Evolutionary conservation across 2,888 invertebrate species (phyloP).

Genomic region (Athalia circularis): DNA sequence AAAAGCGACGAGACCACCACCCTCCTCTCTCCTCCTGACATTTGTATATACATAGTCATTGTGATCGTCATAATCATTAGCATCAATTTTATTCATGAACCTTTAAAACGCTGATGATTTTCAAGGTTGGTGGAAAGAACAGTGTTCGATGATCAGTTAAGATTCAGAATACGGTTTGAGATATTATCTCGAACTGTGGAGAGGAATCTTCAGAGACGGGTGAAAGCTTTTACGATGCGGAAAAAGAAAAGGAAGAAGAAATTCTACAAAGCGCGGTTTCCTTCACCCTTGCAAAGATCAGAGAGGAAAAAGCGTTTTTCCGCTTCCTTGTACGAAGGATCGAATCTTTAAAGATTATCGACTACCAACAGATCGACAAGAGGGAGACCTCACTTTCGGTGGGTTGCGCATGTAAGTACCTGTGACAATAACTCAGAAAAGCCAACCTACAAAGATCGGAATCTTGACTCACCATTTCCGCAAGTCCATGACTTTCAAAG

Average conservation of each 20-base stretch:
- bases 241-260: background rate
- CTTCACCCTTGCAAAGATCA: conserved; percentile 3
- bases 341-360: conserved; percentile 24
- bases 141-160: too few species aligned
- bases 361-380: conserved; percentile 1
- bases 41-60: too few species aligned
- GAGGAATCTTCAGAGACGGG: too few species aligned
- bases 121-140: too few species aligned
- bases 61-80: too few species aligned
- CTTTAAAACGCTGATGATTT: background rate
- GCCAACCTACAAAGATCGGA: too few species aligned
- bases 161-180: too few species aligned
- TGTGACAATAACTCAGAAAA: background rate
- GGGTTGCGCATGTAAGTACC: background rate
- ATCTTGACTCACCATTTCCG: too few species aligned
- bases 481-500: too few species aligned
- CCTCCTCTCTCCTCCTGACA: conserved; percentile 16
- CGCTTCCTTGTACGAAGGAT: background rate
- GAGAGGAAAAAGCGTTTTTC: conserved; percentile 18
- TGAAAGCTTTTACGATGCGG: too few species aligned
- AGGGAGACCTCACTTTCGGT: background rate
- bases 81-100: background rate
- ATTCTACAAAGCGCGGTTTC: conserved; percentile 26
- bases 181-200: too few species aligned
- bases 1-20: conserved; percentile 40